These are phyloP conservation scores for Macrotus californicus DNA, from an alignment of 2,113 vertebrate species.

Conservation along the genomic window DNA sequence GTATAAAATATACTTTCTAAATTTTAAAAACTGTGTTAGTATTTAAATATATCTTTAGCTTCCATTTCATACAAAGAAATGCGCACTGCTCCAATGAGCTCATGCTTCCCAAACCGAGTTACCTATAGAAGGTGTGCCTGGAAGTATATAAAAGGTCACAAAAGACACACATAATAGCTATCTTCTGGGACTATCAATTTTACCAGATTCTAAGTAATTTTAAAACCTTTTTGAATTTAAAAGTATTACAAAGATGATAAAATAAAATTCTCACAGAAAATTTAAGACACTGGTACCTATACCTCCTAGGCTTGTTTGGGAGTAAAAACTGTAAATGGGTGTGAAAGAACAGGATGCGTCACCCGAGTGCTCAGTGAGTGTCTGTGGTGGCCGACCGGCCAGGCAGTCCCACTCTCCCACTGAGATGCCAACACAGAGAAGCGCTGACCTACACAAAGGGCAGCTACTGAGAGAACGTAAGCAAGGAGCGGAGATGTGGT, in stretches of 20 bases:
- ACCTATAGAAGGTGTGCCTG: background rate
- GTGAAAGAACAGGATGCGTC: background rate
- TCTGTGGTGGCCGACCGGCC: background rate
- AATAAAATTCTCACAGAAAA: slow-evolving; percentile 1
- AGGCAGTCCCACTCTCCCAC: background rate
- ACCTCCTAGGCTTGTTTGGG: background rate
- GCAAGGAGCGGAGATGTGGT: background rate
- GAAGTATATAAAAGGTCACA: background rate
- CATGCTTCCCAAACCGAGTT: background rate
- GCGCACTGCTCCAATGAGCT: background rate
- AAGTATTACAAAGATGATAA: background rate
- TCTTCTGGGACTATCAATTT: background rate
- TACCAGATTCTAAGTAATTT: background rate
- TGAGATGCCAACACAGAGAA: background rate
- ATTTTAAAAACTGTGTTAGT: background rate
- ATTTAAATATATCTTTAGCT: background rate
- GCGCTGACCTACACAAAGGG: background rate
- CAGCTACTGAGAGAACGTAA: background rate
- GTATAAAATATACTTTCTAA: background rate
- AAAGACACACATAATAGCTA: background rate
- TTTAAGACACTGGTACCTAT: background rate
- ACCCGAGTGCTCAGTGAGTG: background rate
- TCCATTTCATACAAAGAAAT: background rate
- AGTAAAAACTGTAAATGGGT: background rate
- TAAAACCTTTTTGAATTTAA: background rate